Base-by-base conservation (phyloP, 1,140 invertebrate genomes). In the Neotoxoptera formosana region DNA sequence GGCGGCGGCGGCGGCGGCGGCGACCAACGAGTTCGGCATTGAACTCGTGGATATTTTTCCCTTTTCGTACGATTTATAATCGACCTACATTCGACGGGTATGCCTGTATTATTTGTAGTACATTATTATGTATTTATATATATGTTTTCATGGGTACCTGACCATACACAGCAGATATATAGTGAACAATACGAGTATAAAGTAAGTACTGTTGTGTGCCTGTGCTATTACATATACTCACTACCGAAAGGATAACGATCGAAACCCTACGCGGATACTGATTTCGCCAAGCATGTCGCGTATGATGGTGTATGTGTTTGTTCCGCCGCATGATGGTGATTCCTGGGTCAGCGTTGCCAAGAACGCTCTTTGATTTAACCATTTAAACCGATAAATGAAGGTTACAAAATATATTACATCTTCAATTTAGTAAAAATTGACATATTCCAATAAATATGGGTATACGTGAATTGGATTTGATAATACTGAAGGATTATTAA, bases 41-140 rank as follows among this genome's bases (percentile, higher is more conserved):
- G 60, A 76, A 76, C 60, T 76, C 60, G 14, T 14, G n/a, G 60
- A 76, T n/a, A 76, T 76, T n/a, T 76, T 76, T 76, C n/a, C 60
- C 60, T 76, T n/a, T n/a, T 76, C 17, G 14, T 76, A 76, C 60
- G 17, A 76, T 14, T 76, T 76, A 76, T 76, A 76, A 76, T 76
- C n/a, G 60, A n/a, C 60, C 60, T 76, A 76, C 30, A 76, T 76
- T 76, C 60, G 6, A 76, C 60, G 14, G 11, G 60, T 20, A 17
- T 76, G n/a, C 30, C 14, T 17, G n/a, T n/a, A n/a, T n/a, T n/a
- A 76, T 34, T 6, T 76, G 60, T n/a, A 76, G n/a, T n/a, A 76
- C n/a, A 76, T 76, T 76, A 76, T 76, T 76, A 76, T 76, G 60
- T 76, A n/a, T 76, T 76, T 76, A 76, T 76, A 76, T 76, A 76